phyloP scores from a whole-genome alignment of 37 sponge, comb jelly and placozoan genomes.

The Diacarnus erythraeanus region DNA sequence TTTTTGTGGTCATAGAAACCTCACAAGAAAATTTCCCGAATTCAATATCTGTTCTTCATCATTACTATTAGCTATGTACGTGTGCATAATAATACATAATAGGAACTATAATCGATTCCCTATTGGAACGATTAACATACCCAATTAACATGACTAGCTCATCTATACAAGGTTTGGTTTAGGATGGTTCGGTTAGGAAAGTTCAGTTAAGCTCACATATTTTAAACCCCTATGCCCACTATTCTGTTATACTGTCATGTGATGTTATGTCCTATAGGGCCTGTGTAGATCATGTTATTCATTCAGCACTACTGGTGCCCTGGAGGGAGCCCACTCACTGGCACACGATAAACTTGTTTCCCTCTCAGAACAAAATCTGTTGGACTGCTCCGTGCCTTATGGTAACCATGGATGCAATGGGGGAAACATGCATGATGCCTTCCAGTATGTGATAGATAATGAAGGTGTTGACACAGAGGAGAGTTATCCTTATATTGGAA shows the following conservation, averaged over 20 bases:
- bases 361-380: constrained; percentile 85
- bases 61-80: no score
- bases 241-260: not conserved
- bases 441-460: constrained; percentile 75
- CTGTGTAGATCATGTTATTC: constrained; percentile 87
- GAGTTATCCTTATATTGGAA: constrained; percentile 72
- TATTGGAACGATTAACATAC: no score
- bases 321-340: constrained; percentile 74
- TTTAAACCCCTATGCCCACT: no score
- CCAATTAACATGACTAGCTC: no score
- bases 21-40: no score
- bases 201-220: no score
- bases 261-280: constrained; percentile 29
- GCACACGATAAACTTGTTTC: constrained; percentile 61
- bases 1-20: no score
- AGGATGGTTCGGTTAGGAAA: no score
- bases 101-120: no score
- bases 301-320: constrained; percentile 83
- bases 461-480: constrained; percentile 79
- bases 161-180: no score
- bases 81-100: no score
- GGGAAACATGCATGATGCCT: constrained; percentile 65
- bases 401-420: constrained; percentile 87
- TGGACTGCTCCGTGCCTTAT: constrained; percentile 84
- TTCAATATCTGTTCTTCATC: no score